Evolutionary conservation across 2,113 vertebrate species (phyloP).

Genomic region (Hemicordylus capensis): DNA sequence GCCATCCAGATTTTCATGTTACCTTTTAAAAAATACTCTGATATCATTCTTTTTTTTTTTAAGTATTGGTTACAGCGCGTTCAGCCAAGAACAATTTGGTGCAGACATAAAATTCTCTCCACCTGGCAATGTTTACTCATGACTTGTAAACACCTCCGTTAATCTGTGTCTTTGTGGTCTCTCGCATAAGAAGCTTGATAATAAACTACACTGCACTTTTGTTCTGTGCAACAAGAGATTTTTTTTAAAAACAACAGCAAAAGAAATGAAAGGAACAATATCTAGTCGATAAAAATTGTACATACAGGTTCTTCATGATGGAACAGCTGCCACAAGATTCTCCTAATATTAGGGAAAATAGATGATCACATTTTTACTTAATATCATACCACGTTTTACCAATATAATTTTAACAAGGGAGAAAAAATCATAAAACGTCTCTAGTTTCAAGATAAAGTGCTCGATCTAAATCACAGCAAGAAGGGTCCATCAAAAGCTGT

Average conservation of each 20-base stretch:
- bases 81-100: constrained; percentile 41
- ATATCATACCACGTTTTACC: not conserved
- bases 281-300: not conserved
- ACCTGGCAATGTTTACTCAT: constrained; percentile 38
- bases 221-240: constrained; percentile 14
- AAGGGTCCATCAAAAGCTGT: not conserved
- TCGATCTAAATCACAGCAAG: not conserved
- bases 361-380: too few species aligned
- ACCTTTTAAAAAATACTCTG: constrained; percentile 22
- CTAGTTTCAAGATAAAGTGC: not conserved
- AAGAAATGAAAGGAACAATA: constrained; percentile 13
- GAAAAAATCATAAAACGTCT: not conserved
- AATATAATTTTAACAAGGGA: not conserved
- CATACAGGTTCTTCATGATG: constrained; percentile 1
- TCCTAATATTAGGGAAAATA: not conserved
- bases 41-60: constrained; percentile 31
- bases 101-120: constrained; percentile 25
- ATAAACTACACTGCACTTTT: constrained; percentile 26
- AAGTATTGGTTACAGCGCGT: constrained; percentile 26
- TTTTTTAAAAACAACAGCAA: constrained; percentile 24
- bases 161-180: constrained; percentile 22
- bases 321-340: not conserved
- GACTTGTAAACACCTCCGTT: constrained; percentile 38
- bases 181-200: constrained; percentile 29
- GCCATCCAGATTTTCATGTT: constrained; percentile 23